A percentile compares a stretch with the other conserved stretches of the same genome.
Evolutionary conservation across 1,140 invertebrate species (phyloP).

Genomic region (Myzus persicae): DNA sequence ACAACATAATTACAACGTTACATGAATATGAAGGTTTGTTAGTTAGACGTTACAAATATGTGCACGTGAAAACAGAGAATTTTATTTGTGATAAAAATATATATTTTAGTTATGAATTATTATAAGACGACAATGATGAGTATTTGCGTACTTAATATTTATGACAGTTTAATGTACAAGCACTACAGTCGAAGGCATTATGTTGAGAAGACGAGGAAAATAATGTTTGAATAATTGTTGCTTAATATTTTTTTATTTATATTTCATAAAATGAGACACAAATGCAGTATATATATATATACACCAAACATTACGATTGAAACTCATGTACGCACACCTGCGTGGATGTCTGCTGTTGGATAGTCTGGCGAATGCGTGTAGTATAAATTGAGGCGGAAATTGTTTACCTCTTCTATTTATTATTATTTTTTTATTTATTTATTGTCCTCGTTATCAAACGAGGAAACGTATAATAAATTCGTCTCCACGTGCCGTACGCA

Average conservation of each 20-base stretch:
- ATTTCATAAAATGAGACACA: neutral
- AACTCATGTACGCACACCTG: neutral
- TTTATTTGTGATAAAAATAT: neutral
- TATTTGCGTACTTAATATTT: neutral
- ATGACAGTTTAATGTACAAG: neutral
- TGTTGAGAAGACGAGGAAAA: neutral
- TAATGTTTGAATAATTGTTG: neutral
- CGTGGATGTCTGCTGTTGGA: neutral
- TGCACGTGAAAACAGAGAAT: too few relatives aligned
- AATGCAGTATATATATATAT: neutral
- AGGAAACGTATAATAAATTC: neutral
- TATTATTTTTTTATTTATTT: slow-evolving; percentile 11
- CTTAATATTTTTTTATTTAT: neutral
- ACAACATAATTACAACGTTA: too few relatives aligned
- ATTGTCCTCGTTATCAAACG: neutral
- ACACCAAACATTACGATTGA: neutral
- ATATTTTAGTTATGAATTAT: neutral
- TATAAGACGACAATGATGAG: neutral
- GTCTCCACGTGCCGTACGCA: neutral
- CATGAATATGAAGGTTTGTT: too few relatives aligned
- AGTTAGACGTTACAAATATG: too few relatives aligned
- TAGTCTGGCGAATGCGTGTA: neutral
- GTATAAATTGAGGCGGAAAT: neutral
- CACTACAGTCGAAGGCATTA: too few relatives aligned
- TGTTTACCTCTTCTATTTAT: neutral